phyloP scores from a whole-genome alignment of 2,797 vertebrate species.

The Arnoldichthys spilopterus region DNA sequence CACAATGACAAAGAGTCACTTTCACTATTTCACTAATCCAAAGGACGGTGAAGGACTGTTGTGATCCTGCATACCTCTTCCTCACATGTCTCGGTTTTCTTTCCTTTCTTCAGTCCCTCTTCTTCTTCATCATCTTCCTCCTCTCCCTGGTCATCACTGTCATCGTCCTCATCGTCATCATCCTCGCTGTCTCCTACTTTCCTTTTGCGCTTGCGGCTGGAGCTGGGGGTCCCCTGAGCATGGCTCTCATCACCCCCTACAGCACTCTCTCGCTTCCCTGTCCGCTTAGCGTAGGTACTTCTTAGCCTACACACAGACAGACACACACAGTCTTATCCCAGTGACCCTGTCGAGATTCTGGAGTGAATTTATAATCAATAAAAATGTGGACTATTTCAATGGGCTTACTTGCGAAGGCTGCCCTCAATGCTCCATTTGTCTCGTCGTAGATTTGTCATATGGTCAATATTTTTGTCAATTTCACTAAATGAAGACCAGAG shows the following conservation, averaged over 20 bases:
- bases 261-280: constrained; percentile 81
- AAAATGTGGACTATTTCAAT: background rate
- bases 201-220: constrained; percentile 84
- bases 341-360: background rate
- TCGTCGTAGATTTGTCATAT: constrained; percentile 94
- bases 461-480: constrained; percentile 97
- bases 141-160: constrained; percentile 90
- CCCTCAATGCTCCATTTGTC: constrained; percentile 95
- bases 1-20: too few relatives aligned
- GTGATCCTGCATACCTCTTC: constrained; percentile 89
- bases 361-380: background rate
- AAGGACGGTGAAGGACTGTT: too few relatives aligned
- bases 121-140: constrained; percentile 88
- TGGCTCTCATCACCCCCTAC: constrained; percentile 81
- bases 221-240: constrained; percentile 69
- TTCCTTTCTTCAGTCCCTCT: constrained; percentile 84
- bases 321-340: background rate
- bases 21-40: too few relatives aligned
- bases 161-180: constrained; percentile 90
- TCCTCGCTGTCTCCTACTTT: constrained; percentile 90
- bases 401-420: constrained; percentile 91
- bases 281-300: constrained; percentile 88
- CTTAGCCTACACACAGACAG: constrained; percentile 77
- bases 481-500: constrained; percentile 82
- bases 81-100: constrained; percentile 87